Evolutionary conservation across 2,113 vertebrate genomes (phyloP), one percentile per base, ranked within the genome.

Genomic region (Calyptommatus sinebrachiatus): DNA sequence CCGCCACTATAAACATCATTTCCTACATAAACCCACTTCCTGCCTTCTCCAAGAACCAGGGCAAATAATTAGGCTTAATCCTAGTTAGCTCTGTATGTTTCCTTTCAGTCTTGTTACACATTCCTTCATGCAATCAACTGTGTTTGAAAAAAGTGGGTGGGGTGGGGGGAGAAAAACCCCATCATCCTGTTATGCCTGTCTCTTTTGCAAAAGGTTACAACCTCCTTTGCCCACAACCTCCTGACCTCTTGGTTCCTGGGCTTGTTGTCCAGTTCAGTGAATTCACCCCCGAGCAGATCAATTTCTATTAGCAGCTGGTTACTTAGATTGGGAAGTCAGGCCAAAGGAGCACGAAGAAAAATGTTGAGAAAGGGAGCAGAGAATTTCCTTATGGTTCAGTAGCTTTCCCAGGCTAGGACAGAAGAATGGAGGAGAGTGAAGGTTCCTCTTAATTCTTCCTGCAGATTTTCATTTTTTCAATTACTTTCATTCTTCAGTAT

Each of bases 161-260:
- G 31, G 26, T n/a, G 94, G 92, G 18, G 45, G n/a, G 41, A 53
- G 28, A 45, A 24, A 71, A 45, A 60, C 24, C 87, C 83, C 60
- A 74, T 84, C 88, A 91, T 87, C 89, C 28, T 83, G 93, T 96
- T 92, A 95, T 88, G 93, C 92, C 93, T 89, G 92, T 91, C 92
- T 94, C 92, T 90, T 94, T 90, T 91, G 90, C 93, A 90, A 95
- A 89, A 95, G 94, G 88, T 91, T 88, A 84, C 90, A 95, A 95
- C 94, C 96, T 93, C 90, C 29, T 26, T 79, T 95, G 95, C 88
- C 87, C 86, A 85, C 83, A 20, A 28, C 80, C 87, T 91, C 86
- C 73, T 90, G 89, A 92, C 90, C 88, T 71, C 66, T 66, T 61
- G 35, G 41, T 89, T 89, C 83, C 89, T 22, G 16, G 76, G 82